These are phyloP conservation scores for Petroica traversi DNA, from an alignment of 2,113 vertebrate species.

Conservation along the genomic window DNA sequence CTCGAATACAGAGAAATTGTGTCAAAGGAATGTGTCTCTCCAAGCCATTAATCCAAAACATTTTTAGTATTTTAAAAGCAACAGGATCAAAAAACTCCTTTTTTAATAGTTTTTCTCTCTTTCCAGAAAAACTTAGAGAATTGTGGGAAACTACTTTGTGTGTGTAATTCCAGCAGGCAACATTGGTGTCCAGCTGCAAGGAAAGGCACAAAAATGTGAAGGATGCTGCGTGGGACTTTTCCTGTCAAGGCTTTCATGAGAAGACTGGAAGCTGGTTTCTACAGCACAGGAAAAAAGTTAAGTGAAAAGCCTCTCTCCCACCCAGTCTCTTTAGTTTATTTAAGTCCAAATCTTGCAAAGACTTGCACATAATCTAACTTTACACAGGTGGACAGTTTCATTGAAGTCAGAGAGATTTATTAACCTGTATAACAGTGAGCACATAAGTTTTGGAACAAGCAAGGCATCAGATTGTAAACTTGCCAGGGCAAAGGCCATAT, in stretches of 20 bases:
- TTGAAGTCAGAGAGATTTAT: constrained; percentile 54
- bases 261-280: not conserved
- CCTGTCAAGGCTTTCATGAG: not conserved
- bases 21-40: not conserved
- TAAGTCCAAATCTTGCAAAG: constrained; percentile 11
- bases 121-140: not conserved
- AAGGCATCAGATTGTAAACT: constrained; percentile 42
- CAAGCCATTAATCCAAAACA: not conserved
- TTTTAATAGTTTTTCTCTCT: not conserved
- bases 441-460: constrained; percentile 34
- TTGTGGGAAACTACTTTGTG: not conserved
- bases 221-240: not conserved
- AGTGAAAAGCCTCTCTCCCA: not conserved
- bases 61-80: not conserved
- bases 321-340: not conserved
- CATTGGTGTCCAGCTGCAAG: not conserved
- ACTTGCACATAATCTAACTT: constrained; percentile 19
- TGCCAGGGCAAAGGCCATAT: constrained; percentile 30
- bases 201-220: not conserved
- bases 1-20: not conserved
- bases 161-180: not conserved
- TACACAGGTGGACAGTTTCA: constrained; percentile 43
- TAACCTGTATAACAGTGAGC: not conserved
- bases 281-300: not conserved
- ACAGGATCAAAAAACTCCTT: not conserved